A percentile compares a stretch with the other conserved stretches of the same genome.
phyloP scores from a whole-genome alignment of 2,113 vertebrate species.

The Triplophysa rosa region DNA sequence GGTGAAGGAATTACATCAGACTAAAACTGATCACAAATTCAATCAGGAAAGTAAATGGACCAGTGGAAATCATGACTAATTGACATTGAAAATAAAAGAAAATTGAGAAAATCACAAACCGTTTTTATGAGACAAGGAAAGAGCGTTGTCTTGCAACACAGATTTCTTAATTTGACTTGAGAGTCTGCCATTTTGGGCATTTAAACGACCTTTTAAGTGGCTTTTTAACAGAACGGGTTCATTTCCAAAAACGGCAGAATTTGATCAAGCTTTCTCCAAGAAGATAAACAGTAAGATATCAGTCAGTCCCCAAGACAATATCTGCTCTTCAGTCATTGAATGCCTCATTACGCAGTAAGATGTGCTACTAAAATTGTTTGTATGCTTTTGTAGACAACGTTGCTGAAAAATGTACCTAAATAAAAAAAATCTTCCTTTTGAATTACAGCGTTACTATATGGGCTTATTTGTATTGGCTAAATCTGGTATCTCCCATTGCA shows the following conservation, averaged over 20 bases:
- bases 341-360: neutral
- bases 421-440: too few species aligned
- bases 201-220: slow-evolving; percentile 1
- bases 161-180: slow-evolving; percentile 1
- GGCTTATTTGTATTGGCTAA: too few species aligned
- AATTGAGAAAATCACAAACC: neutral
- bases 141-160: neutral
- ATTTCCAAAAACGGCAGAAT: neutral
- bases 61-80: neutral
- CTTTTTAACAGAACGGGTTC: neutral
- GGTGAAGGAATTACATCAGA: neutral
- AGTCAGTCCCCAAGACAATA: neutral
- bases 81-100: slow-evolving; percentile 25
- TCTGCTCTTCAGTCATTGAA: neutral
- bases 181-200: neutral
- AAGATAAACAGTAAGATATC: neutral
- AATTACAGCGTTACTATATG: too few species aligned
- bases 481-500: too few species aligned
- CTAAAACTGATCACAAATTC: neutral
- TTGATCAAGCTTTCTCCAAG: neutral
- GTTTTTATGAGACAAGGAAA: neutral
- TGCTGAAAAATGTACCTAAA: neutral
- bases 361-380: neutral
- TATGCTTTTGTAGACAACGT: neutral
- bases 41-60: slow-evolving; percentile 19